Base-by-base conservation (phyloP, 2,888 invertebrate genomes). In the Lepidocyrtinus sp. region DNA sequence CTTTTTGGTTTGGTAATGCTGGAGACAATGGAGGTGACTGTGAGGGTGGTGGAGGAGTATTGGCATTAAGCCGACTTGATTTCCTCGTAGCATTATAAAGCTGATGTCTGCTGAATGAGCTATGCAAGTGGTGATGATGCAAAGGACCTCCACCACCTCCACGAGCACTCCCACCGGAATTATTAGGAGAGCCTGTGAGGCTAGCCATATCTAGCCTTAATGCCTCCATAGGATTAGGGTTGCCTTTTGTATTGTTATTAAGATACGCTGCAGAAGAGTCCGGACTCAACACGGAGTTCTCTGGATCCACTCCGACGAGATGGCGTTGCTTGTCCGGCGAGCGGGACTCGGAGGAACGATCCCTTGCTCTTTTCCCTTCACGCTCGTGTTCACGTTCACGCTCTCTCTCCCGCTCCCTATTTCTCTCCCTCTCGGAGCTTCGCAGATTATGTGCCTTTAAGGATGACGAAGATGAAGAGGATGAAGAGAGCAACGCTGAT, bases 401-500 rank as follows among this genome's bases (percentile, higher is more conserved):
- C n/a, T n/a, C n/a, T n/a, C n/a, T n/a, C n/a, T n/a, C n/a, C 84
- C 72, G 64, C 79, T 76, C 76, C 82, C 75, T 82, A 76, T 46
- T 45, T 87, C 69, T 72, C 83, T n/a, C n/a, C n/a, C n/a, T n/a
- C n/a, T n/a, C n/a, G n/a, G 36, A 36, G 36, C 36, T 36, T 5
- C 36, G 36, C 5, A 36, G 36, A 78, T 85, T 85, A 83, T 86
- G 81, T 87, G 88, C 72, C 83, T 87, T 77, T 87, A 87, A 87
- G 88, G 89, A 59, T 87, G 88, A 69, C 87, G 19, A 88, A 87
- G 25, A 88, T 79, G 79, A 76, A 67, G 88, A 88, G 1, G 89
- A 88, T 12, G 36, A 36, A 12, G 36, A 87, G 88, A 88, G 63
- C 67, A 73, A 62, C 68, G 75, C 83, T 24, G 61, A 83, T 36